Base-by-base conservation (phyloP, 2,797 vertebrate genomes). In the Bovichtus diacanthus region DNA sequence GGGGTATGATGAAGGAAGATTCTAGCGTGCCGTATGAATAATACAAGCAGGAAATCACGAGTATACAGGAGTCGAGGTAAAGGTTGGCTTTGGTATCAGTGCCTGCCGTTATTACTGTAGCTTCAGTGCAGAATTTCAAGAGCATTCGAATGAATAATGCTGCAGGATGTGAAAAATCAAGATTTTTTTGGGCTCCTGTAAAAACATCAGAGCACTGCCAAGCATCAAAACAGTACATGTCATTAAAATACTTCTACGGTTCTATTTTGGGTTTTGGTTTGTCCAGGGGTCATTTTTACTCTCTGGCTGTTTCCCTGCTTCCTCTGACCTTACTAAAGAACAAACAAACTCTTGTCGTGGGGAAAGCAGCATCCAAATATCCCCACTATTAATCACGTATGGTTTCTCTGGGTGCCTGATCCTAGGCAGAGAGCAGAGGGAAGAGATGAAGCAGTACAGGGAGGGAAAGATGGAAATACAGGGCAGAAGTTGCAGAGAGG, bases 211-310 rank as follows among this genome's bases (percentile, higher is more conserved):
- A 65, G 67, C 18, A 6, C 53, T 76, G 76, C 70, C 73, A 79
- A 78, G 61, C 36, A 71, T 76, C 58, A 69, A 82, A 86, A 77
- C 39, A 59, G 49, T 55, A 56, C 64, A 69, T 61, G 77, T 63
- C 53, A 84, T 85, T 86, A 76, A 88, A 90, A 80, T 76, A 73
- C 71, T 88, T 83, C 19, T 49, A 23, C 15, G 1, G 41, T 41
- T 84, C 80, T 88, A 87, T 90, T 90, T 87, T 72, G 25, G 81
- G 74, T 69, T 74, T 80, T 50, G 65, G 56, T 82, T 82, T 82
- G 67, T 81, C 70, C 25, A 38, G 66, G 44, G 82, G 75, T 87
- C 73, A 81, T 84, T 87, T 80, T 66, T 75, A 64, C 81, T 79
- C 66, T 70, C 62, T 41, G 75, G 71, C 79, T 82, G 63, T 61